Evolutionary conservation across 2,888 invertebrate genomes (phyloP).

Genomic region (Catocala fraxini): DNA sequence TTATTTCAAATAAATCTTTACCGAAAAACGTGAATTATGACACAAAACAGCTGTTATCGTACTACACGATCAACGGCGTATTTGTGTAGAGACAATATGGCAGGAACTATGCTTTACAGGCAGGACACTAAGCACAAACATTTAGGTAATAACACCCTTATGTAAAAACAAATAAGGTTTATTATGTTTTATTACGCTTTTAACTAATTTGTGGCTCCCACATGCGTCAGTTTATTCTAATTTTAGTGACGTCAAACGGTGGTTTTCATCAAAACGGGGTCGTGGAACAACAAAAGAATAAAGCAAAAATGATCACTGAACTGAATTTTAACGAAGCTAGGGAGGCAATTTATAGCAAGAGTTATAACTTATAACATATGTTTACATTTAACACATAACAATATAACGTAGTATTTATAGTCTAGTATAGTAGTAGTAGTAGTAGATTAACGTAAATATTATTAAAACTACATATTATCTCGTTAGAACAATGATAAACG

Average conservation of each 20-base stretch:
- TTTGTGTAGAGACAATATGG: conserved; percentile 77
- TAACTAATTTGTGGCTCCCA: conserved; percentile 46
- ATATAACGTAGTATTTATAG: background rate
- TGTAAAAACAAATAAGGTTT: conserved; percentile 38
- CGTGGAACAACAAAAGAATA: conserved; percentile 30
- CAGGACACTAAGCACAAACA: conserved; percentile 33
- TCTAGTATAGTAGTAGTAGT: too few species aligned
- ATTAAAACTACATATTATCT: too few species aligned
- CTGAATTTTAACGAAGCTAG: background rate
- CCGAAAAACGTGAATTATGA: conserved; percentile 50
- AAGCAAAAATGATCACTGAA: conserved; percentile 1
- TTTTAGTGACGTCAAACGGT: conserved; percentile 39
- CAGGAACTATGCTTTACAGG: conserved; percentile 77
- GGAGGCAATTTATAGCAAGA: background rate
- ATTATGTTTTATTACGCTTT: conserved; percentile 16
- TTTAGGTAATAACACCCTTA: conserved; percentile 40
- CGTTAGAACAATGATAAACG: too few species aligned
- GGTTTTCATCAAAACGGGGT: conserved; percentile 45
- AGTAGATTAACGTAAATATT: too few species aligned
- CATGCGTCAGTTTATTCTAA: conserved; percentile 46
- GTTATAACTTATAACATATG: background rate
- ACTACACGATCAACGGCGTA: conserved; percentile 64
- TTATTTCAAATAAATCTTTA: conserved; percentile 30
- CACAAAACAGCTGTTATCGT: conserved; percentile 63
- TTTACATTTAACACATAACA: background rate